These are phyloP conservation scores for Scolopax bukidnonensis DNA, from an alignment of 2,797 vertebrate genomes.

Conservation along the genomic window DNA sequence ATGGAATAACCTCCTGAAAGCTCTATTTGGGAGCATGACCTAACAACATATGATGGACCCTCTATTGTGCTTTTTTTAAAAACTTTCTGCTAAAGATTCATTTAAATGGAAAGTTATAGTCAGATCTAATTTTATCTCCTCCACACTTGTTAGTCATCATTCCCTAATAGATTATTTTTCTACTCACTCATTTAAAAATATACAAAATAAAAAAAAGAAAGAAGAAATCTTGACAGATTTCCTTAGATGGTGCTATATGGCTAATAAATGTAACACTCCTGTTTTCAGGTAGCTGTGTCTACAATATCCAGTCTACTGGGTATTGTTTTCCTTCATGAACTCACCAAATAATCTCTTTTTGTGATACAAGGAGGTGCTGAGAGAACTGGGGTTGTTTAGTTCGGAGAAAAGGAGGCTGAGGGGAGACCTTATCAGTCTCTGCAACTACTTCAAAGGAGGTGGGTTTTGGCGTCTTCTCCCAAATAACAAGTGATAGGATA, in stretches of 20 bases:
- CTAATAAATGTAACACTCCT: neutral
- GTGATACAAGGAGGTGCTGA: neutral
- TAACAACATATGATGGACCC: fast-evolving
- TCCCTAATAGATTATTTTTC: neutral
- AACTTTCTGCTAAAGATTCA: neutral
- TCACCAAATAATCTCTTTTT: neutral
- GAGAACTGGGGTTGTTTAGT: neutral
- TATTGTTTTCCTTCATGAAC: neutral
- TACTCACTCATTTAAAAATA: neutral
- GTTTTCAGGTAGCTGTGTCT: neutral
- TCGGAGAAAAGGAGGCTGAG: neutral
- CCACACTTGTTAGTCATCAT: neutral
- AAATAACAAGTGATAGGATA: neutral
- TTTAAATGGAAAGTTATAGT: neutral
- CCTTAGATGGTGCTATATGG: neutral
- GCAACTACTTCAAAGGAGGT: neutral
- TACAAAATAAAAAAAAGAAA: fast-evolving
- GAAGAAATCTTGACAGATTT: neutral
- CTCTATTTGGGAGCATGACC: neutral
- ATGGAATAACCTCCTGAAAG: neutral
- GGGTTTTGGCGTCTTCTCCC: neutral
- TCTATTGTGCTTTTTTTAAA: neutral
- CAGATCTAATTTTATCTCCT: neutral
- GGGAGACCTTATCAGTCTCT: neutral
- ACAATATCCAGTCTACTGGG: too few relatives aligned